These are phyloP conservation scores for Pempheris klunzingeri DNA, from an alignment of 2,797 vertebrate genomes.

Conservation along the genomic window DNA sequence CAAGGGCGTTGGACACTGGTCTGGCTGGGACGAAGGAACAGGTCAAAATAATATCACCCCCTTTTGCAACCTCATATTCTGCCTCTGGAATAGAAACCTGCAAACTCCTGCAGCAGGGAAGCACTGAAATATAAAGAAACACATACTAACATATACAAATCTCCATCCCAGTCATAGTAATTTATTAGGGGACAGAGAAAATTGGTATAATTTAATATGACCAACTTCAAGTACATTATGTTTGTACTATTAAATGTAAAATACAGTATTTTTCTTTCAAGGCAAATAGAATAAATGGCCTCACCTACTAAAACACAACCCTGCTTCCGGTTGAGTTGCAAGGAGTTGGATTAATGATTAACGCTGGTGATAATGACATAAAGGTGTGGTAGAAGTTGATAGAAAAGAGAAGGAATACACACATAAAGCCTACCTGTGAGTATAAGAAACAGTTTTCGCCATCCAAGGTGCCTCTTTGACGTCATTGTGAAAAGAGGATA, in stretches of 20 bases:
- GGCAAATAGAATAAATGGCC: neutral
- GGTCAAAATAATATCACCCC: constrained; percentile 72
- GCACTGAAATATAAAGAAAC: constrained; percentile 67
- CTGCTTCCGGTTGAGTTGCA: constrained; percentile 39
- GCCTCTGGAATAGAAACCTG: constrained; percentile 73
- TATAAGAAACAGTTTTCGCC: constrained; percentile 60
- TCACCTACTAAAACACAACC: neutral
- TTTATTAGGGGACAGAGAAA: neutral
- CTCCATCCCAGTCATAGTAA: neutral
- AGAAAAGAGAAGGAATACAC: constrained; percentile 39
- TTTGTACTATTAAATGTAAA: neutral
- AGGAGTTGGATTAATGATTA: constrained; percentile 72
- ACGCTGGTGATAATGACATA: constrained; percentile 41
- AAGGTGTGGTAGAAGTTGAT: constrained; percentile 70
- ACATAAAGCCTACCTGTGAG: constrained; percentile 70
- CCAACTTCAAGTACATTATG: neutral
- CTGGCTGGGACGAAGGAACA: constrained; percentile 78
- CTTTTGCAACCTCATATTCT: constrained; percentile 72
- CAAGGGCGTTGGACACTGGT: accelerated
- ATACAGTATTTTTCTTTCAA: neutral
- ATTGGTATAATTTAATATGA: neutral
- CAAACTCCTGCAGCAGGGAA: constrained; percentile 71
- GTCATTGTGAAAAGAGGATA: constrained; percentile 37
- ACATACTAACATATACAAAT: neutral
- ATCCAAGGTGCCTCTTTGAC: constrained; percentile 20